Conservation (phyloP, 2,797 vertebrate genomes). For the Pseudochirops cupreus region DNA sequence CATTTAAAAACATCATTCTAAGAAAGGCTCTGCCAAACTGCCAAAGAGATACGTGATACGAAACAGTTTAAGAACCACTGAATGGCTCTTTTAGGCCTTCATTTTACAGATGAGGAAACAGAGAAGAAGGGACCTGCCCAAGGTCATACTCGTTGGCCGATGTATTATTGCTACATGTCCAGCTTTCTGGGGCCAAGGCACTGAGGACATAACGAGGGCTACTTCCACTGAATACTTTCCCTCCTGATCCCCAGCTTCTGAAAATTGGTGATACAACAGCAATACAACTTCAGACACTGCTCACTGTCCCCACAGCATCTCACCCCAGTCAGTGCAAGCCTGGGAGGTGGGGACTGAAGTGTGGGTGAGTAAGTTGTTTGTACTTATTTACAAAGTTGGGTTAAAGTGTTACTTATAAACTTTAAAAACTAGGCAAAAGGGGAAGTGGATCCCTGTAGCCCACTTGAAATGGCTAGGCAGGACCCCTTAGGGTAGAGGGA, state of each 20-base stretch:
- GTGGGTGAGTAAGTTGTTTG: not conserved
- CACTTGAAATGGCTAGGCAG: not conserved
- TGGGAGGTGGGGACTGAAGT: not conserved
- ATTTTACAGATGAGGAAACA: not conserved
- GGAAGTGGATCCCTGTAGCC: not conserved
- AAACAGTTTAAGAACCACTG: not conserved
- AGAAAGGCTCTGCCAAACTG: not conserved
- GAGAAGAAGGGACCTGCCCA: not conserved
- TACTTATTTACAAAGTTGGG: not conserved
- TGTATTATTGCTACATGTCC: not conserved
- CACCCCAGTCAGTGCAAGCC: not conserved
- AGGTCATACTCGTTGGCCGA: not conserved
- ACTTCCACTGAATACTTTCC: not conserved
- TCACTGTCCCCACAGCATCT: not conserved
- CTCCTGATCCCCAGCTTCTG: not conserved
- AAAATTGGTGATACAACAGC: not conserved
- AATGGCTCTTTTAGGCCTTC: not conserved
- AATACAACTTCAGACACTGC: not conserved
- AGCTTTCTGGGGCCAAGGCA: not conserved
- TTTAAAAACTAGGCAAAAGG: not conserved
- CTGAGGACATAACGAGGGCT: not conserved
- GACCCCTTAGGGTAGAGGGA: not conserved
- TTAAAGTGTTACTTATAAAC: not conserved
- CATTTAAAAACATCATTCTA: not conserved
- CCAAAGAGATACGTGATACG: not conserved